phyloP scores from a whole-genome alignment of 2,797 vertebrate species.

The Potorous gilbertii region DNA sequence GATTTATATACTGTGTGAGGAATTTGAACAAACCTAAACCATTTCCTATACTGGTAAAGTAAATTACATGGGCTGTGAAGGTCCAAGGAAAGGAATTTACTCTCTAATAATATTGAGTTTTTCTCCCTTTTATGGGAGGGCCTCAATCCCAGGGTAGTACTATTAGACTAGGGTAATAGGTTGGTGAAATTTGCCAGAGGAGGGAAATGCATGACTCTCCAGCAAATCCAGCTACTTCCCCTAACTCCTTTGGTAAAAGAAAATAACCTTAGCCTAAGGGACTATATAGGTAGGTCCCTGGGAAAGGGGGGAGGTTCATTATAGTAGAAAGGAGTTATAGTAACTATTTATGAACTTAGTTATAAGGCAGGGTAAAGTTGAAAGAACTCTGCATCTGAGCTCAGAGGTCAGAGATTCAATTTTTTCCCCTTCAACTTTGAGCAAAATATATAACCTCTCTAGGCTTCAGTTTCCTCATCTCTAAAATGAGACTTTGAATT shows the following conservation, averaged over 20 bases:
- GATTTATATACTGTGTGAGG: not conserved
- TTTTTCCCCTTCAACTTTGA: not conserved
- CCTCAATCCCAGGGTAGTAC: not conserved
- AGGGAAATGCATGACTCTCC: not conserved
- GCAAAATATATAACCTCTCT: not conserved
- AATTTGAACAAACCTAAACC: not conserved
- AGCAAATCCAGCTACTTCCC: not conserved
- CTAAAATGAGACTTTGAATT: not conserved
- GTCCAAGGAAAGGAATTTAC: not conserved
- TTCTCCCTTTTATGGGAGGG: not conserved
- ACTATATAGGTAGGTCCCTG: not conserved
- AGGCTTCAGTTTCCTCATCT: not conserved
- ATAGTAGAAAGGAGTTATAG: not conserved
- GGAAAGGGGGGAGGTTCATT: not conserved
- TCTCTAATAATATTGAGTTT: not conserved
- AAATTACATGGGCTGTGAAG: not conserved
- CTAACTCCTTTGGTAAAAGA: not conserved
- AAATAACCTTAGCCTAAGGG: not conserved
- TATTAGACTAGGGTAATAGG: not conserved
- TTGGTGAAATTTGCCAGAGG: not conserved
- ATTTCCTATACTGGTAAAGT: not conserved
- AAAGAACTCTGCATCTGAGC: not conserved
- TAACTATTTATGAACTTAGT: not conserved
- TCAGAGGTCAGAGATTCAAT: not conserved
- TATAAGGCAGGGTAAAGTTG: not conserved